These are phyloP conservation scores for Hydrophis major DNA, from an alignment of 2,797 vertebrate genomes.

Conservation along the genomic window DNA sequence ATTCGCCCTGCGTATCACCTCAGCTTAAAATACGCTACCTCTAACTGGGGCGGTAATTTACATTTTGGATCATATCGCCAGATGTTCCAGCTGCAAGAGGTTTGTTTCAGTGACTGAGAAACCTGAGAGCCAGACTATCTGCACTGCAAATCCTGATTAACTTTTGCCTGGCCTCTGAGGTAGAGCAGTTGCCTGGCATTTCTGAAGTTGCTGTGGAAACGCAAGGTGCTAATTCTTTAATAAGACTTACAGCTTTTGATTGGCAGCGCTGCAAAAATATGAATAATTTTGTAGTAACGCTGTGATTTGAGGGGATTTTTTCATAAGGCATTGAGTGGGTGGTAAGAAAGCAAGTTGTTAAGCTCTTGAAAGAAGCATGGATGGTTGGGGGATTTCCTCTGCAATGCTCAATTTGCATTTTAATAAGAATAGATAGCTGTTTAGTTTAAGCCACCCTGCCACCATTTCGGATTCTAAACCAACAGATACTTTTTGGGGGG, in stretches of 20 bases:
- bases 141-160: not conserved
- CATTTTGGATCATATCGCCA: conserved; percentile 11
- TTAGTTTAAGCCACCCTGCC: not conserved
- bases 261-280: conserved; percentile 64
- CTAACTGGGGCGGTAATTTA: not conserved
- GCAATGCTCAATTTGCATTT: conserved; percentile 18
- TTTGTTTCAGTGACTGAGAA: not conserved
- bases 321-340: conserved; percentile 39
- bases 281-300: conserved; percentile 60
- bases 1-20: not conserved
- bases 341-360: conserved; percentile 33
- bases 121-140: not conserved
- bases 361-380: conserved; percentile 28
- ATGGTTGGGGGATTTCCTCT: conserved; percentile 14
- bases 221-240: conserved; percentile 75
- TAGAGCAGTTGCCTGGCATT: conserved; percentile 72
- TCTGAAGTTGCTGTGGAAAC: conserved; percentile 73
- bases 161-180: conserved; percentile 25
- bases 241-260: conserved; percentile 65
- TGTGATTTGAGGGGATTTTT: conserved; percentile 57
- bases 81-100: conserved; percentile 15
- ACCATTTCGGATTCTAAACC: not conserved
- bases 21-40: not conserved
- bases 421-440: conserved; percentile 41
- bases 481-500: conserved; percentile 16